A percentile compares a stretch with the other conserved stretches of the same genome.
phyloP scores from a whole-genome alignment of 2,888 invertebrate species.

The Sylvicola cinctus region DNA sequence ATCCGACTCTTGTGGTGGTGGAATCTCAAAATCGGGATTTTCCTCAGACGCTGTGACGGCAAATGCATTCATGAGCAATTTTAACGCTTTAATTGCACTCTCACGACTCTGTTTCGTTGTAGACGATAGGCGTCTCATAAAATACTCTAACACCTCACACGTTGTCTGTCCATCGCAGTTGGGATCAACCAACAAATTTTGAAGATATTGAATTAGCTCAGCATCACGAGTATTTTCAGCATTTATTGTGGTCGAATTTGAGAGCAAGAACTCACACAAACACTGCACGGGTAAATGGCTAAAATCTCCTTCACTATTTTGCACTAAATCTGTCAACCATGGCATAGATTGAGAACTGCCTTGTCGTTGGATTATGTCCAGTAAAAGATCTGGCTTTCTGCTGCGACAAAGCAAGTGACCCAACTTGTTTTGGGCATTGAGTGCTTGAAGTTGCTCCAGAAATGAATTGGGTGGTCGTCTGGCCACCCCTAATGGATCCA shows the following conservation, averaged over 20 bases:
- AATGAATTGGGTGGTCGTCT: constrained; percentile 59
- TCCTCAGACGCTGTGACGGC: too few relatives aligned
- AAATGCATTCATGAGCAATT: constrained; percentile 35
- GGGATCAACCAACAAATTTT: constrained; percentile 30
- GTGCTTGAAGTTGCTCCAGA: constrained; percentile 54
- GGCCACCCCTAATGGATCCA: constrained; percentile 69
- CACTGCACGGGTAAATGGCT: constrained; percentile 92
- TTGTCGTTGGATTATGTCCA: constrained; percentile 80
- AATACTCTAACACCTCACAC: constrained; percentile 76
- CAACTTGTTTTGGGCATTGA: constrained; percentile 60
- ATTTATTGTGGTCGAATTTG: constrained; percentile 41
- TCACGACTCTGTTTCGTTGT: constrained; percentile 54
- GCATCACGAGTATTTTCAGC: constrained; percentile 42
- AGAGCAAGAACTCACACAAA: constrained; percentile 82
- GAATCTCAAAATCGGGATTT: constrained; percentile 22
- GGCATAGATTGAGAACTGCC: constrained; percentile 88
- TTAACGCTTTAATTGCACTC: constrained; percentile 49
- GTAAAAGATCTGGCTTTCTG: constrained; percentile 74
- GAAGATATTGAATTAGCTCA: constrained; percentile 42
- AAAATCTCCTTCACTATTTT: constrained; percentile 56
- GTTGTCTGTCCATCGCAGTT: constrained; percentile 37
- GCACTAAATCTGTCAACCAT: constrained; percentile 86
- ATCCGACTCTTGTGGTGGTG: constrained; percentile 14
- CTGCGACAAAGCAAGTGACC: constrained; percentile 77
- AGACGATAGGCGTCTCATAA: constrained; percentile 65